Evolutionary conservation across 1,140 invertebrate genomes (phyloP).

Genomic region (Lordiphosa mommai): DNA sequence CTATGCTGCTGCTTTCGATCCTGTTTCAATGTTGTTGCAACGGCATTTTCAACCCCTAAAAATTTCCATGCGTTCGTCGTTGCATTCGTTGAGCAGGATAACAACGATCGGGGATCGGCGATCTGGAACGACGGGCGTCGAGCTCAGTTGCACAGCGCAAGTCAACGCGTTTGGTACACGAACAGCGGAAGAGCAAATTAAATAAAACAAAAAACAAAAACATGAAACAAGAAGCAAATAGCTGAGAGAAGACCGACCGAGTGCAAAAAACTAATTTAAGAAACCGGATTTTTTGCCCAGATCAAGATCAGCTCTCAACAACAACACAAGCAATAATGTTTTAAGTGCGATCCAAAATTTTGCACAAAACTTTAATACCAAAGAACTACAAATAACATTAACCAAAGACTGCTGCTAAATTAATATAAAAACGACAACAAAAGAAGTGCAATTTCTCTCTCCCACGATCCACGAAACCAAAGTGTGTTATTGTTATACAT

Average conservation of each 20-base stretch:
- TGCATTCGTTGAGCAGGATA: slow-evolving; percentile 57
- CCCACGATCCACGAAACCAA: slow-evolving; percentile 15
- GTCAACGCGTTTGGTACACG: slow-evolving; percentile 50
- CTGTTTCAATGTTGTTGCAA: slow-evolving; percentile 39
- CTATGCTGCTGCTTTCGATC: slow-evolving; percentile 22
- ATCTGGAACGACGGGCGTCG: slow-evolving; percentile 59
- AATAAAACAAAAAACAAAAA: slow-evolving; percentile 14
- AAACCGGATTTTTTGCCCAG: slow-evolving; percentile 61
- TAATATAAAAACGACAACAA: slow-evolving; percentile 4
- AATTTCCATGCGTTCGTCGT: slow-evolving; percentile 4
- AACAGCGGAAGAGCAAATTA: slow-evolving; percentile 11
- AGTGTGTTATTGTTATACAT: slow-evolving; percentile 47
- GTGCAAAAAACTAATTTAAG: slow-evolving; percentile 67
- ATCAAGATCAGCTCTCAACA: slow-evolving; percentile 14
- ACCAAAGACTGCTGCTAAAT: slow-evolving; percentile 49
- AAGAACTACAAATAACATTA: slow-evolving; percentile 37
- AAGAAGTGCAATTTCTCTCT: slow-evolving; percentile 51
- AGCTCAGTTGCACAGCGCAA: slow-evolving; percentile 70
- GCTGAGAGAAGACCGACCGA: slow-evolving; percentile 14
- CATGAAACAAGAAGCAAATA: slow-evolving; percentile 8
- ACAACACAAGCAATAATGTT: slow-evolving; percentile 43
- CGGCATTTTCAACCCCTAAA: slow-evolving; percentile 54
- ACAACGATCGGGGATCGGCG: slow-evolving; percentile 61
- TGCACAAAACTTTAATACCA: slow-evolving; percentile 38
- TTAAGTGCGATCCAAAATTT: slow-evolving; percentile 38